Conservation (phyloP, 2,113 vertebrate genomes). For the Pachypanchax playfairii region DNA sequence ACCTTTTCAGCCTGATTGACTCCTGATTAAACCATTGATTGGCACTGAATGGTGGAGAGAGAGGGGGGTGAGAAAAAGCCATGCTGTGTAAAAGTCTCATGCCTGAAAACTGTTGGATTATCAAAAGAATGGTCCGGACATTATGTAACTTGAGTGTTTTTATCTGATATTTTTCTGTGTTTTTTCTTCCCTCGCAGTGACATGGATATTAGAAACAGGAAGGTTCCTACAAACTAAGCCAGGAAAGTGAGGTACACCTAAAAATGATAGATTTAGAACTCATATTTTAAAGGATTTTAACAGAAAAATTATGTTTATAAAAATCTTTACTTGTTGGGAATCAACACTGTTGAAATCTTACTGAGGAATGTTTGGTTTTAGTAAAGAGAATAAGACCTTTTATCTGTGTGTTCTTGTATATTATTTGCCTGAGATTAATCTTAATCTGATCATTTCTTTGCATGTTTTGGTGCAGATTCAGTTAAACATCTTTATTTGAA, state of each 20-base stretch:
- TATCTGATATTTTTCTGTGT: constrained; percentile 7
- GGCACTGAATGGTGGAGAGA: constrained; percentile 18
- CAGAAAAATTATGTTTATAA: constrained; percentile 17
- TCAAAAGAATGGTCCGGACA: constrained; percentile 33
- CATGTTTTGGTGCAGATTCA: no score
- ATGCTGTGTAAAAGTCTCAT: constrained; percentile 54
- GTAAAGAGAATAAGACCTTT: constrained; percentile 19
- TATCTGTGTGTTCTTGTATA: not conserved
- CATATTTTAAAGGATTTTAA: constrained; percentile 6
- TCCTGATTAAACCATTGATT: constrained; percentile 40
- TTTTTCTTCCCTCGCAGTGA: not conserved
- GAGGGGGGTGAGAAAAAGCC: constrained; percentile 31
- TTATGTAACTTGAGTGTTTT: constrained; percentile 31
- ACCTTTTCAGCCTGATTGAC: constrained; percentile 43
- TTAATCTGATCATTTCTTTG: not conserved
- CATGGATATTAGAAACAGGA: constrained; percentile 12
- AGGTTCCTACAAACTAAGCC: not conserved
- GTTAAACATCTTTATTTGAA: no score
- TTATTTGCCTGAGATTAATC: not conserved
- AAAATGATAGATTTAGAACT: not conserved
- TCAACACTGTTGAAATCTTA: not conserved
- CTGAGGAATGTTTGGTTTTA: constrained; percentile 33
- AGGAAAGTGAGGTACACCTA: not conserved
- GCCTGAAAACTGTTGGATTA: constrained; percentile 34
- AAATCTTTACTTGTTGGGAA: constrained; percentile 4